Evolutionary conservation across 2,888 invertebrate genomes (phyloP).

Genomic region (Stegana nigrithorax): DNA sequence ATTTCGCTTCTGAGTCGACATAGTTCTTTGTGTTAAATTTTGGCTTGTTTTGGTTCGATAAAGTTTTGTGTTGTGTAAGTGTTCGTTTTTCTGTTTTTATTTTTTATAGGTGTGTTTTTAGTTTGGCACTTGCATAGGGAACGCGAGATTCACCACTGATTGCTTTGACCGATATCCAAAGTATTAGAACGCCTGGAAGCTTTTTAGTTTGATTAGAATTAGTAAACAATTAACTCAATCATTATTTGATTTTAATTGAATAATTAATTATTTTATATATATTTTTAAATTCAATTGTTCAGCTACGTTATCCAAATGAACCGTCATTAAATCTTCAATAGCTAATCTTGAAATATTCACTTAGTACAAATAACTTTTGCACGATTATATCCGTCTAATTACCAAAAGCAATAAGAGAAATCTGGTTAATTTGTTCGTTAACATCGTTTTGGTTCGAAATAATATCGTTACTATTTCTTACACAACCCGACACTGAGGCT

Average conservation of each 20-base stretch:
- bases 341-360: conserved; percentile 5
- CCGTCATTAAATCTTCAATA: too few relatives aligned
- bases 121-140: conserved; percentile 56
- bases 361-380: neutral
- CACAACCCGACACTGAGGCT: conserved; percentile 32
- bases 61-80: conserved; percentile 9
- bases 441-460: conserved; percentile 65
- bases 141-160: conserved; percentile 44
- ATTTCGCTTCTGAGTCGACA: too few relatives aligned
- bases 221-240: neutral
- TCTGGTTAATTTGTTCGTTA: conserved; percentile 63
- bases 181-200: conserved; percentile 52
- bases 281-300: neutral
- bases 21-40: too few relatives aligned
- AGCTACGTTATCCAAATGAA: neutral
- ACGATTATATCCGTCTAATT: conserved; percentile 45
- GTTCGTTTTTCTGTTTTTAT: neutral
- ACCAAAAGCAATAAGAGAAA: conserved; percentile 64
- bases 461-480: conserved; percentile 63
- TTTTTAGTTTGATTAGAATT: conserved; percentile 27
- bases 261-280: neutral
- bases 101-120: conserved; percentile 35
- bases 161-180: conserved; percentile 53
- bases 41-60: conserved; percentile 17
- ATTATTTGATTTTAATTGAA: neutral